Percentiles rank a stretch among this genome's conserved stretches.
Evolutionary conservation across 1,140 invertebrate genomes (phyloP).

Genomic region (Myzus persicae): DNA sequence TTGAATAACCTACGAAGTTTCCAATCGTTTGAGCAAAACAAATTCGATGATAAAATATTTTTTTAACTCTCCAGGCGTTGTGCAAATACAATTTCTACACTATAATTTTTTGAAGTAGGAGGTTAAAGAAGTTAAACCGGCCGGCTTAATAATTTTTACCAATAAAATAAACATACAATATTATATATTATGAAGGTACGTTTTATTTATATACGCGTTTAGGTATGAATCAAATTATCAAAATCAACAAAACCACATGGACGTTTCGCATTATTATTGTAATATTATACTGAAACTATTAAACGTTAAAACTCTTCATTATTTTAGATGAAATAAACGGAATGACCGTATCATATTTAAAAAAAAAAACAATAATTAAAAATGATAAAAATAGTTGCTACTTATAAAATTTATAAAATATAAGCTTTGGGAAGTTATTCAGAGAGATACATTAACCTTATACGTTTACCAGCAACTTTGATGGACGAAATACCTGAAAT

Average conservation of each 20-base stretch:
- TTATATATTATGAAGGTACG: background rate
- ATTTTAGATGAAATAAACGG: background rate
- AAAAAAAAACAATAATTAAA: background rate
- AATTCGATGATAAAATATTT: background rate
- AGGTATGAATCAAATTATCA: background rate
- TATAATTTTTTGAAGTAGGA: background rate
- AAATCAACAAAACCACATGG: background rate
- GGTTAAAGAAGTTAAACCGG: background rate
- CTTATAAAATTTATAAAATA: background rate
- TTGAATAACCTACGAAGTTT: background rate
- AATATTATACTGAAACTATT: background rate
- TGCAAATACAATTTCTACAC: background rate
- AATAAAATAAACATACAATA: background rate
- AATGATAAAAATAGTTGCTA: background rate
- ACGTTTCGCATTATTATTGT: background rate
- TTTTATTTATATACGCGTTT: background rate
- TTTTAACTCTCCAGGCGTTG: background rate
- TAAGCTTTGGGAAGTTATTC: background rate
- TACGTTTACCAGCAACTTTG: background rate
- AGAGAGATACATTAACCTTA: background rate
- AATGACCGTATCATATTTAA: too few relatives aligned
- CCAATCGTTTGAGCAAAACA: background rate
- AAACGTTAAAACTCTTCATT: background rate
- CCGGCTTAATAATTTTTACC: background rate
- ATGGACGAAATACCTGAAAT: too few relatives aligned